phyloP scores from a whole-genome alignment of 2,113 vertebrate species.

The Natator depressus region DNA sequence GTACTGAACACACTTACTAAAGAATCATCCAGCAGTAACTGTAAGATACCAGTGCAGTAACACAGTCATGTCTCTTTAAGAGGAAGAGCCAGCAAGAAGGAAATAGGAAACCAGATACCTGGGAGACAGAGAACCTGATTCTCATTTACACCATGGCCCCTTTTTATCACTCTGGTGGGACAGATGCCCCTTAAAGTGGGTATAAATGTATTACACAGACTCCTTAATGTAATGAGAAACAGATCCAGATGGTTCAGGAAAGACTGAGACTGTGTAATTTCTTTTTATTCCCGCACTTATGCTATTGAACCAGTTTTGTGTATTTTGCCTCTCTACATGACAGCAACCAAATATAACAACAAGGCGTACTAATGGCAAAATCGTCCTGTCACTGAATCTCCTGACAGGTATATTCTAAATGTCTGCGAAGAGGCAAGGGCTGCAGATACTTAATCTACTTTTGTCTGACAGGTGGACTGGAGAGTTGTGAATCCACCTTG shows the following conservation, averaged over 20 bases:
- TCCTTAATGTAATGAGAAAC: not conserved
- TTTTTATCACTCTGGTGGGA: not conserved
- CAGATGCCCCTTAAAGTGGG: not conserved
- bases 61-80: not conserved
- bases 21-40: not conserved
- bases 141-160: too few relatives aligned
- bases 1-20: not conserved
- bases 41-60: not conserved
- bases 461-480: not conserved
- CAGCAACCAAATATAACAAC: not conserved
- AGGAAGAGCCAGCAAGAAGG: not conserved
- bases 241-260: not conserved
- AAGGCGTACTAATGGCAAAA: not conserved
- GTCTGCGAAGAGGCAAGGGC: not conserved
- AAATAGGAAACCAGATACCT: not conserved
- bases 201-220: not conserved
- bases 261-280: fast-evolving
- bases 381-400: not conserved
- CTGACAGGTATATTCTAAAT: not conserved
- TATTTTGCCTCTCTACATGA: fast-evolving
- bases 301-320: not conserved
- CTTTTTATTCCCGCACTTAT: not conserved
- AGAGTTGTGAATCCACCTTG: not conserved
- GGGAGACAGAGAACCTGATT: not conserved
- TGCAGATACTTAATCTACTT: not conserved